Base-by-base conservation (phyloP, 2,888 invertebrate genomes). In the Chrysina gloriosa region DNA sequence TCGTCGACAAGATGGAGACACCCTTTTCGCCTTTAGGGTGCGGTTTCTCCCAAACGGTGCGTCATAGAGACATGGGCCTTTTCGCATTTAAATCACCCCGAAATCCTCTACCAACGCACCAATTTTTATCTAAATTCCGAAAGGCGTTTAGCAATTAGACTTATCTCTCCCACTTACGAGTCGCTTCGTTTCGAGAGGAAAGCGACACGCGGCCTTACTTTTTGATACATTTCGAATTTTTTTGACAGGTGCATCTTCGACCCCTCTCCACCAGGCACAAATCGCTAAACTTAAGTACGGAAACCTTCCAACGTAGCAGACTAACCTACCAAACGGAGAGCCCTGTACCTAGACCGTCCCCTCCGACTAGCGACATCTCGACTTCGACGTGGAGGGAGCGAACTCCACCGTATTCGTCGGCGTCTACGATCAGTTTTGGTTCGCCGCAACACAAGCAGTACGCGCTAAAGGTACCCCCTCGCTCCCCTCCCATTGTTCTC, bases 301-400 rank as follows among this genome's bases (percentile, higher is more conserved):
- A 76, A 80, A 73, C 81, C 2, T 74, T 77, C 67, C 71, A 74
- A 36, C 68, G 72, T 11, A 73, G 73, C 66, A 76, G 76, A 69
- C 69, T 79, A 36, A 64, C 75, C n/a, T 75, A 76, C 65, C 67
- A 73, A 1, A 71, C 78, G 5, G 81, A 81, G 23, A 77, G 74
- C 63, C 77, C 78, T 2, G 25, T 76, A 5, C 72, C 77, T 2
- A 72, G 74, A 36, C 69, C 74, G 42, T 70, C 76, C 56, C 80
- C 84, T 67, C 82, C 84, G 11, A 84, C 85, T 71, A 86, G 85
- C 69, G 86, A 86, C 0, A 82, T 85, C 45, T 85, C 85, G 1
- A 81, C 70, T 73, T 86, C 78, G 81, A 87, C 77, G 76, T 84
- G 65, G 82, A 85, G 79, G 80, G 85, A 63, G 81, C 83, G 66